A percentile compares a stretch with the other conserved stretches of the same genome.
Conservation (phyloP, 2,797 vertebrate genomes). For the Loris lydekkerianus region DNA sequence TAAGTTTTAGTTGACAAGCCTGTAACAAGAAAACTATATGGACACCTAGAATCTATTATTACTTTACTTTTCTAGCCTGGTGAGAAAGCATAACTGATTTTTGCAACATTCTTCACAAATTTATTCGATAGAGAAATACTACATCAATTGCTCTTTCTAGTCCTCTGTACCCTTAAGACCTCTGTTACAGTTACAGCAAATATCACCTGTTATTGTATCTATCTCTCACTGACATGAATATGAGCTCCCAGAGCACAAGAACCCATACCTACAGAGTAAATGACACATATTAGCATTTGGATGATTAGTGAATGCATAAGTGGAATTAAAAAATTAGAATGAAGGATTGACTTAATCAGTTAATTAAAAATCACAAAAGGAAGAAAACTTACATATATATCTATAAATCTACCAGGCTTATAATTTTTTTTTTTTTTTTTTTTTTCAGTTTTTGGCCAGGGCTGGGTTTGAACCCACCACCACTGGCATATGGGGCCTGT, state of each 20-base stretch:
- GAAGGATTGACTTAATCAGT: background rate
- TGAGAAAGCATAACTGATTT: background rate
- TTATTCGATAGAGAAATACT: constrained; percentile 26
- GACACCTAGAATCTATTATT: background rate
- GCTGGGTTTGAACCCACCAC: too few relatives aligned
- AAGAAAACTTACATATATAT: background rate
- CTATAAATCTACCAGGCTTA: background rate
- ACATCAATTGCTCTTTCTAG: background rate
- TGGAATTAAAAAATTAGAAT: constrained; percentile 39
- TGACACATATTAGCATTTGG: background rate
- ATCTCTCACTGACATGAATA: background rate
- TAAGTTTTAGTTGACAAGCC: background rate
- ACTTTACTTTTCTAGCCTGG: background rate
- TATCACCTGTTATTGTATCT: background rate
- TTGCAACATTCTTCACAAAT: background rate
- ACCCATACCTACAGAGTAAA: constrained; percentile 18
- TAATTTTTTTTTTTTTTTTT: background rate
- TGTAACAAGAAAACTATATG: background rate
- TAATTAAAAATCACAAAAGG: constrained; percentile 13
- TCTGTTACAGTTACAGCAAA: background rate
- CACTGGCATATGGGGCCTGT: too few relatives aligned
- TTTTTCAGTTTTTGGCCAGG: too few relatives aligned
- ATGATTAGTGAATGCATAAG: background rate
- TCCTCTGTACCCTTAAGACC: background rate
- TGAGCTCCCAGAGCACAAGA: background rate